Conservation (phyloP, 2,888 invertebrate genomes). For the Troides oblongomaculatus region DNA sequence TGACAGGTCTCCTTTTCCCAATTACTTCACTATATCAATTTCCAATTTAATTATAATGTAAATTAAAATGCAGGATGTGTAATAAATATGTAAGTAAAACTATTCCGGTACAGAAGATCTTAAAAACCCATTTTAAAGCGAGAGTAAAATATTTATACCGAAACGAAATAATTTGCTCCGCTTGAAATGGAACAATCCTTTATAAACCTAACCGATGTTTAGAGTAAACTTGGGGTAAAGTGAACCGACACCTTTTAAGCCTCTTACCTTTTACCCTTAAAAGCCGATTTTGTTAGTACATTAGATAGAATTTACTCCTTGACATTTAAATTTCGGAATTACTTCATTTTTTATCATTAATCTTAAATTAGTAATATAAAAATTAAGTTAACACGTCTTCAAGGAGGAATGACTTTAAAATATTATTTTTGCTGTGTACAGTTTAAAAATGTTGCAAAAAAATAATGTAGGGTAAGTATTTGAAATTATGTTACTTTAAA, state of each 20-base stretch:
- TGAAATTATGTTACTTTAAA: too few species aligned
- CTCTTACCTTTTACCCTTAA: slow-evolving; percentile 26
- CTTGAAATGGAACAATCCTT: slow-evolving; percentile 7
- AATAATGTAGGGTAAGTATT: too few species aligned
- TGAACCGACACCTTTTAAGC: slow-evolving; percentile 28
- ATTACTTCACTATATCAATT: too few species aligned
- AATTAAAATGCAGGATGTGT: not conserved
- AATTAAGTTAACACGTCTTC: not conserved
- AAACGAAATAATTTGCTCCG: slow-evolving; percentile 12
- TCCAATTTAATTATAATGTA: not conserved
- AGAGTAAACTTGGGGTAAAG: slow-evolving; percentile 21
- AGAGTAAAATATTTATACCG: not conserved
- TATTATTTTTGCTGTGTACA: too few species aligned
- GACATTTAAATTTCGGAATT: not conserved
- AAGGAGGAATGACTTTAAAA: too few species aligned
- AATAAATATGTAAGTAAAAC: not conserved
- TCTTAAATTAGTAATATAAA: not conserved
- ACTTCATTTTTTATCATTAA: not conserved
- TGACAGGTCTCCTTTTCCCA: too few species aligned
- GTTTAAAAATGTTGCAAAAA: too few species aligned
- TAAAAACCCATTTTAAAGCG: not conserved
- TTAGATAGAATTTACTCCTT: slow-evolving; percentile 6
- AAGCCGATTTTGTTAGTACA: slow-evolving; percentile 22
- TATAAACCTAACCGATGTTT: slow-evolving; percentile 20
- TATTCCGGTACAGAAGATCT: not conserved